A percentile compares a stretch with the other conserved stretches of the same genome.
Evolutionary conservation across 2,888 invertebrate species (phyloP).

Genomic region (Synanthedon tipuliformis): DNA sequence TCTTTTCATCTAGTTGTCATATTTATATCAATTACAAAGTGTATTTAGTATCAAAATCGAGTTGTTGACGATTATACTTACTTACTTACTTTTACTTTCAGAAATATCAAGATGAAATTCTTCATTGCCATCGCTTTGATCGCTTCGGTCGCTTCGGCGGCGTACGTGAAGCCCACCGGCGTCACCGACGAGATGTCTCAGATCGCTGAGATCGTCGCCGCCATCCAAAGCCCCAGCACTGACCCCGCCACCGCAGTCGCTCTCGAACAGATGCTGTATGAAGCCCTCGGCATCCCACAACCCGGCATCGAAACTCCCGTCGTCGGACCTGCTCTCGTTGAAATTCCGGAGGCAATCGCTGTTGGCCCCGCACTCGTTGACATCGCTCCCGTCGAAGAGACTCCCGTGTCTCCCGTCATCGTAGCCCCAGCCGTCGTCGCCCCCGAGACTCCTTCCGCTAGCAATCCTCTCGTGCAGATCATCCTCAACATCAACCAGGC

Average conservation of each 20-base stretch:
- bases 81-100: slow-evolving; percentile 19
- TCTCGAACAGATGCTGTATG: slow-evolving; percentile 15
- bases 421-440: slow-evolving; percentile 7
- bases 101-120: slow-evolving; percentile 38
- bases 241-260: slow-evolving; percentile 33
- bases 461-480: slow-evolving; percentile 23
- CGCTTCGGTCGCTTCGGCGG: slow-evolving; percentile 30
- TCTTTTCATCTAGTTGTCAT: too few species aligned
- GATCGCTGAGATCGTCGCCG: slow-evolving; percentile 20
- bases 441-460: slow-evolving; percentile 8
- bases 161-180: slow-evolving; percentile 25
- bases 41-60: not conserved
- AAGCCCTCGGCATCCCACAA: slow-evolving; percentile 12
- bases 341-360: slow-evolving; percentile 13
- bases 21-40: not conserved
- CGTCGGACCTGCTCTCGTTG: slow-evolving; percentile 10
- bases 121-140: slow-evolving; percentile 32
- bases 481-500: slow-evolving; percentile 25
- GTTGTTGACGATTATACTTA: slow-evolving; percentile 3
- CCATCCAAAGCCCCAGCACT: slow-evolving; percentile 18
- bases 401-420: slow-evolving; percentile 1
- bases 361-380: slow-evolving; percentile 13
- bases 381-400: slow-evolving; percentile 6
- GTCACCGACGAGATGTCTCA: slow-evolving; percentile 26
- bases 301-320: slow-evolving; percentile 9